Percentiles rank a stretch among this genome's conserved stretches.
Evolutionary conservation across 2,113 vertebrate genomes (phyloP).

Genomic region (Etia nguti): DNA sequence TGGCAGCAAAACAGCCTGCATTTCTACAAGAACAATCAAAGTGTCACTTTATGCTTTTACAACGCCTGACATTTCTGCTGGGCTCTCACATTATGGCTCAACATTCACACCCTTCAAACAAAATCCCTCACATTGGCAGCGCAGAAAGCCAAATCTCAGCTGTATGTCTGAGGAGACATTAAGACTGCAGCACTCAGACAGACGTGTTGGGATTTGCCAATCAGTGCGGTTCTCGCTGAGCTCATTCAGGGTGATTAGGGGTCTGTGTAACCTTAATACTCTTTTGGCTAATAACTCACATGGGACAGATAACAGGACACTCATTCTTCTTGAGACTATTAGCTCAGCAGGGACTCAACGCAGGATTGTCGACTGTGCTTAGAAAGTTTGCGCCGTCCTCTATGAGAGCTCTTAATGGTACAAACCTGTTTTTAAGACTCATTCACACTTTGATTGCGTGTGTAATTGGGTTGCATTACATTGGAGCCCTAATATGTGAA

Average conservation of each 20-base stretch:
- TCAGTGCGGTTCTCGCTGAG: conserved; percentile 27
- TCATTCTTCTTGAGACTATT: conserved; percentile 8
- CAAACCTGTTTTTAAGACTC: neutral
- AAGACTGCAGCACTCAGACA: conserved; percentile 31
- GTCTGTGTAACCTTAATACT: conserved; percentile 35
- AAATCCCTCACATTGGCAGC: conserved; percentile 15
- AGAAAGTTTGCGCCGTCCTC: neutral
- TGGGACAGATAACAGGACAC: conserved; percentile 15
- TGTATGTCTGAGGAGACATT: conserved; percentile 28
- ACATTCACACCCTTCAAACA: conserved; percentile 40
- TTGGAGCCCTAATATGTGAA: neutral
- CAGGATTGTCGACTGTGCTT: neutral
- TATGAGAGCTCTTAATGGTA: neutral
- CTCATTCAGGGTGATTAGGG: conserved; percentile 60
- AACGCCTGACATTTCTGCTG: conserved; percentile 35
- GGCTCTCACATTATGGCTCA: conserved; percentile 19
- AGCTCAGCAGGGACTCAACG: neutral
- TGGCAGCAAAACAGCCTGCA: neutral
- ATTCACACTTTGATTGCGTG: neutral
- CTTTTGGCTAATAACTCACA: conserved; percentile 17
- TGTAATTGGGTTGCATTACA: neutral
- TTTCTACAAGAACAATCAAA: conserved; percentile 19
- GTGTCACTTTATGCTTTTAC: conserved; percentile 34
- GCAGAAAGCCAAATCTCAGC: conserved; percentile 9
- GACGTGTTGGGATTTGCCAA: conserved; percentile 45